These are phyloP conservation scores for Drosophila kambysellisi DNA, from an alignment of 2,888 invertebrate species.

Conservation along the genomic window DNA sequence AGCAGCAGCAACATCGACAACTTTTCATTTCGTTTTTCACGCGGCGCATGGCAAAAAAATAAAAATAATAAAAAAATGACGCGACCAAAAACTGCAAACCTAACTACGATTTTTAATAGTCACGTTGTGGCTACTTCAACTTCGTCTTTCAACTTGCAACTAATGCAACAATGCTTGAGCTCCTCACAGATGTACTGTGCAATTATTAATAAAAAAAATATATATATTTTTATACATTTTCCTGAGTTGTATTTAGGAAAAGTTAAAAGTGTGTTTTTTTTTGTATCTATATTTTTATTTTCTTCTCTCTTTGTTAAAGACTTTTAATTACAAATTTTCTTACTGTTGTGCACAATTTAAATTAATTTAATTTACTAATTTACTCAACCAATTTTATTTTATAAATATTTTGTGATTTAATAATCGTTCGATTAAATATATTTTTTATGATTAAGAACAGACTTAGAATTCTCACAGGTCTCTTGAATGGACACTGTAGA, in stretches of 20 bases:
- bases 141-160: slow-evolving; percentile 17
- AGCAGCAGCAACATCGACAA: slow-evolving; percentile 66
- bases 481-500: too few species aligned
- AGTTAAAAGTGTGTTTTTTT: not conserved
- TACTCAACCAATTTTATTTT: not conserved
- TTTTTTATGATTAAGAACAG: not conserved
- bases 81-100: slow-evolving; percentile 50
- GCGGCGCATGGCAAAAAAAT: slow-evolving; percentile 61
- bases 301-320: not conserved
- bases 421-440: not conserved
- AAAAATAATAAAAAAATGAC: slow-evolving; percentile 25
- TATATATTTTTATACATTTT: too few species aligned
- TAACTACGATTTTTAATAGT: slow-evolving; percentile 36
- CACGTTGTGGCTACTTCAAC: slow-evolving; percentile 20
- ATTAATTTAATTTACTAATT: not conserved
- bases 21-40: slow-evolving; percentile 69
- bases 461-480: not conserved
- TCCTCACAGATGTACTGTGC: not conserved
- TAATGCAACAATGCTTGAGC: not conserved
- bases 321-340: not conserved
- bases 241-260: not conserved
- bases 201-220: not conserved
- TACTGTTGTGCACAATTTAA: not conserved
- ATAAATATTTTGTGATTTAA: too few species aligned
- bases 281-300: not conserved